Base-by-base conservation (phyloP, 1,140 invertebrate genomes). In the Paracyclopina nana region DNA sequence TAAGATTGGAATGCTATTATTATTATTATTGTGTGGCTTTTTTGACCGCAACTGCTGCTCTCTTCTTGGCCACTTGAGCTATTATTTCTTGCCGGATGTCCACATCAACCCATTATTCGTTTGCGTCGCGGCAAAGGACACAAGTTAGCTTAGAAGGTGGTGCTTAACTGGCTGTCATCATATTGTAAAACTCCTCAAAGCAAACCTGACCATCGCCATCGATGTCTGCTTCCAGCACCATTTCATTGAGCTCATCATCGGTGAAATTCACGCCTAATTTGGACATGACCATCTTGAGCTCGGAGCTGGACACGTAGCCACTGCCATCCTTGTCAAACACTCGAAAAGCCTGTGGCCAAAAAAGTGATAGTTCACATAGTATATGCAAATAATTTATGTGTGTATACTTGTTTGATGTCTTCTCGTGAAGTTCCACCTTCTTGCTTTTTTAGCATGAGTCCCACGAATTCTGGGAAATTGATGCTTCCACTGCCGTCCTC, bases 151-250 rank as follows among this genome's bases (percentile, higher is more conserved):
- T n/a, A n/a, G n/a, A n/a, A n/a, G n/a, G n/a, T n/a, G n/a, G n/a
- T 6, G 12, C 12, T 53, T 25, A 54, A n/a, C 41, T 27, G 16
- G 41, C 52, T 16, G 29, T 53, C 57, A 58, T 58, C 40, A 56
- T 51, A 0, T 55, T 42, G n/a, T 56, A 50, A 14, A 58, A 58
- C 40, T 58, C 55, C 14, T 90, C 86, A 71, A 95, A 97, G 77
- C 94, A 91, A 69, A 96, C 90, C 74, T 95, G 88, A 57, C 91
- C 91, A 68, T 96, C 92, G 58, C 90, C 88, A 68, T 94, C 88
- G 68, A 96, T 92, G 72, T 95, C 90, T 59, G 90, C 90, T 72
- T 94, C 88, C 62, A 86, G 75, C 65, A 96, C 91, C 82, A 97
- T 94, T 70, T 96, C 90, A 65, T 94, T 86, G 20, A 58, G 53